Base-by-base conservation (phyloP, 2,888 invertebrate species). In the Aphidius colemani region DNA sequence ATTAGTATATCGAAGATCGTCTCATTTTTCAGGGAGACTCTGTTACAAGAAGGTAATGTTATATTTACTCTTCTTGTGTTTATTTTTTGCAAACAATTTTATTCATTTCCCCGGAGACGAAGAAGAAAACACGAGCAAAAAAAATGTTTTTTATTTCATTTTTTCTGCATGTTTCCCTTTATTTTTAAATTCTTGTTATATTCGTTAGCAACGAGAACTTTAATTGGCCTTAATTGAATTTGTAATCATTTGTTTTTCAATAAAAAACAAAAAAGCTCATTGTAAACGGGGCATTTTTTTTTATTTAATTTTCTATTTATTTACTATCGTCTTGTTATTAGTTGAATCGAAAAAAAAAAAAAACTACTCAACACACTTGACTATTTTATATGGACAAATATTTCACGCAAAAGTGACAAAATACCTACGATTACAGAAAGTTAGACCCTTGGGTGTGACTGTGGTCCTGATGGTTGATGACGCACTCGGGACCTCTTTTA, bases 401-500 rank as follows among this genome's bases (percentile, higher is more conserved):
- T 30, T 69, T 67, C 65, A 68, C 69, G 66, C 67, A 75, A 76
- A 74, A 74, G 73, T 78, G 78, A 78, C 78, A 77, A 77, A 78
- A 76, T 70, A 73, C 68, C 68, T 49, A 65, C 78, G 76, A 78
- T 78, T 78, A 78, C 72, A 69, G 66, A 59, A 66, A 75, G 73
- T 69, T 71, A 68, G 70, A 69, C 74, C 71, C 76, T 59, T 63
- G 72, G 69, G 74, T 68, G 67, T 61, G 65, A 53, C 67, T 66
- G 57, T 10, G 50, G 43, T 49, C 61, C 64, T 70, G 73, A 70
- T 67, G 69, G 70, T 70, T 73, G 76, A 78, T 70, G 76, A 77
- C 72, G 74, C 78, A 71, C 73, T 58, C 66, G 76, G 74, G 77
- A 78, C 75, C 74, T 74, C 69, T 74, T 72, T 63, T 11, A 70